phyloP scores from a whole-genome alignment of 2,888 invertebrate species.

The Microplitis manilae region DNA sequence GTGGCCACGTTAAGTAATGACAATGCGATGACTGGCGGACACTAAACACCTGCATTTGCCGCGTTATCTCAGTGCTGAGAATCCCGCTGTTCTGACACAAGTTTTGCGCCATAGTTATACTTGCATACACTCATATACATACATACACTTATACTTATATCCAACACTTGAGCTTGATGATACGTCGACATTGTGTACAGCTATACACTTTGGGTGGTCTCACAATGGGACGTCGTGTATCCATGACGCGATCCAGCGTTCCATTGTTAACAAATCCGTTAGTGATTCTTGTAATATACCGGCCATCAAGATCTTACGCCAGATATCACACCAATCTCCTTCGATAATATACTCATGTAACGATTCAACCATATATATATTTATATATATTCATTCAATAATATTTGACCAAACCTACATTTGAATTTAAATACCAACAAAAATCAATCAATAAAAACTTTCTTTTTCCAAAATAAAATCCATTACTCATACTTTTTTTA shows the following conservation, averaged over 20 bases:
- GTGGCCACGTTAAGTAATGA: constrained; percentile 66
- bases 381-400: constrained; percentile 19
- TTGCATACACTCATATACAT: constrained; percentile 32
- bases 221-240: constrained; percentile 46
- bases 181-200: constrained; percentile 48
- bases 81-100: constrained; percentile 65
- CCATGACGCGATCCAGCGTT: constrained; percentile 38
- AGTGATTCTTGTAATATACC: constrained; percentile 30
- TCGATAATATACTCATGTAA: not conserved
- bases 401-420: not conserved
- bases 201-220: constrained; percentile 63
- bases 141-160: not conserved
- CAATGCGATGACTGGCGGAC: constrained; percentile 66
- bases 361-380: constrained; percentile 6
- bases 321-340: not conserved
- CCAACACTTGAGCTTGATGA: constrained; percentile 43
- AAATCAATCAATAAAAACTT: not conserved
- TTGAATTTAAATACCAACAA: constrained; percentile 1
- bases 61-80: constrained; percentile 63
- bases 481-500: not conserved
- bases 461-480: not conserved
- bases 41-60: constrained; percentile 69
- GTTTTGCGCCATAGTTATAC: constrained; percentile 59
- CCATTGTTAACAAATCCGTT: constrained; percentile 46
- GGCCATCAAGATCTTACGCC: constrained; percentile 18